Conservation (phyloP, 2,888 invertebrate species). For the Andrena hattorfiana region DNA sequence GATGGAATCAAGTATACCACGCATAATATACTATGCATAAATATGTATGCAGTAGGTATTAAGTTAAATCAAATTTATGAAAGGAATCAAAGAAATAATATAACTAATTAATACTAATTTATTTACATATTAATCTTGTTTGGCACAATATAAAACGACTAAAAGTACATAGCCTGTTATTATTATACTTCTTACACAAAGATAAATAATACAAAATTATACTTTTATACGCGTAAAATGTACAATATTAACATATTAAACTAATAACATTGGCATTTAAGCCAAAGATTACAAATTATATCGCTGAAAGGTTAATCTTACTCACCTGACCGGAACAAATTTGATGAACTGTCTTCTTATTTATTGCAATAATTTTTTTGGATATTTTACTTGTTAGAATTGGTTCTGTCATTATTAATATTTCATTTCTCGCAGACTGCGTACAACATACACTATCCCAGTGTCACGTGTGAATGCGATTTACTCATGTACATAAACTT, state of each 20-base stretch:
- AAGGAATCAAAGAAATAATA: neutral
- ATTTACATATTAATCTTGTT: neutral
- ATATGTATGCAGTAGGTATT: too few relatives aligned
- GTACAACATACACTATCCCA: too few relatives aligned
- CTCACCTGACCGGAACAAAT: slow-evolving; percentile 95
- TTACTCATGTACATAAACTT: too few relatives aligned
- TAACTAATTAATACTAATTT: neutral
- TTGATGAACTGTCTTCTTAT: slow-evolving; percentile 91
- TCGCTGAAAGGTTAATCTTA: slow-evolving; percentile 68
- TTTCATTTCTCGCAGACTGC: neutral
- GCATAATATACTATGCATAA: too few relatives aligned
- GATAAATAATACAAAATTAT: neutral
- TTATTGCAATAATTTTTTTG: slow-evolving; percentile 89
- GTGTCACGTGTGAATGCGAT: too few relatives aligned
- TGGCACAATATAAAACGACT: too few relatives aligned
- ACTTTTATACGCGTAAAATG: neutral
- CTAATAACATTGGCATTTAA: neutral
- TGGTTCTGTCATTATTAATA: slow-evolving; percentile 70
- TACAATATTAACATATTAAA: neutral
- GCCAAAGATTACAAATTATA: neutral
- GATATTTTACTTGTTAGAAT: slow-evolving; percentile 83
- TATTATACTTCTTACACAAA: too few relatives aligned
- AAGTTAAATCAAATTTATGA: too few relatives aligned
- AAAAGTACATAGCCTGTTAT: neutral
- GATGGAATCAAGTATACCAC: too few relatives aligned